phyloP scores from a whole-genome alignment of 23 tunicate species.

The Botrylloides violaceus region DNA sequence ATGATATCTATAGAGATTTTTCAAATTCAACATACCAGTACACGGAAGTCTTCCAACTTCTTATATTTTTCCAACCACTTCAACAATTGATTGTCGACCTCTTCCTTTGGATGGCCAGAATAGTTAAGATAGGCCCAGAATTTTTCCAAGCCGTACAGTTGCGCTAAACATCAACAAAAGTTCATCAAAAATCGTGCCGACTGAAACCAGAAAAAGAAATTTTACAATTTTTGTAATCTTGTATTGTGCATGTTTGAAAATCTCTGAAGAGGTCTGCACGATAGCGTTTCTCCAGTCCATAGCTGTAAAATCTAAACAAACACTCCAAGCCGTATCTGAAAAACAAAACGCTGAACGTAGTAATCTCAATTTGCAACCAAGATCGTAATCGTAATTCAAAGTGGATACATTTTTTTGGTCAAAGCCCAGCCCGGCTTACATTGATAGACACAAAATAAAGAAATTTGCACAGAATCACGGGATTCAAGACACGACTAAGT shows the following conservation, averaged over 20 bases:
- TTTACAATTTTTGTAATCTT: slow-evolving; percentile 85
- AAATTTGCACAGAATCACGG: no score
- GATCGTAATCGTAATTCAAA: no score
- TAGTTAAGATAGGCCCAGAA: slow-evolving; percentile 91
- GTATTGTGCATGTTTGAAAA: slow-evolving; percentile 73
- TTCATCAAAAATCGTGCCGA: no score
- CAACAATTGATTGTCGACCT: slow-evolving; percentile 44
- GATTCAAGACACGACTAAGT: no score
- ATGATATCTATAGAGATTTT: no score
- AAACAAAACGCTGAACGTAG: no score
- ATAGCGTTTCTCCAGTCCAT: slow-evolving; percentile 87
- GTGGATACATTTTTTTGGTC: no score
- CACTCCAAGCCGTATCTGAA: slow-evolving; percentile 95
- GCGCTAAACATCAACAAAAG: slow-evolving; percentile 37
- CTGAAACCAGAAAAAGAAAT: neutral
- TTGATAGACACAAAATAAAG: no score
- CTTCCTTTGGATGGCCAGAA: slow-evolving; percentile 39
- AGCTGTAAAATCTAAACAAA: slow-evolving; percentile 94
- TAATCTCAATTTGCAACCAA: no score
- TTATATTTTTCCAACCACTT: slow-evolving; percentile 71
- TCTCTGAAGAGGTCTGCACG: slow-evolving; percentile 79
- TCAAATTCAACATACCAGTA: slow-evolving; percentile 78
- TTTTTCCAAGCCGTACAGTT: slow-evolving; percentile 93
- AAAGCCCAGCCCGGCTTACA: no score
- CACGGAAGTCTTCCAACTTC: slow-evolving; percentile 81